Percentiles rank a stretch among this genome's conserved stretches.
Conservation (phyloP, 2,888 invertebrate genomes). For the Hydropsyche betteni region DNA sequence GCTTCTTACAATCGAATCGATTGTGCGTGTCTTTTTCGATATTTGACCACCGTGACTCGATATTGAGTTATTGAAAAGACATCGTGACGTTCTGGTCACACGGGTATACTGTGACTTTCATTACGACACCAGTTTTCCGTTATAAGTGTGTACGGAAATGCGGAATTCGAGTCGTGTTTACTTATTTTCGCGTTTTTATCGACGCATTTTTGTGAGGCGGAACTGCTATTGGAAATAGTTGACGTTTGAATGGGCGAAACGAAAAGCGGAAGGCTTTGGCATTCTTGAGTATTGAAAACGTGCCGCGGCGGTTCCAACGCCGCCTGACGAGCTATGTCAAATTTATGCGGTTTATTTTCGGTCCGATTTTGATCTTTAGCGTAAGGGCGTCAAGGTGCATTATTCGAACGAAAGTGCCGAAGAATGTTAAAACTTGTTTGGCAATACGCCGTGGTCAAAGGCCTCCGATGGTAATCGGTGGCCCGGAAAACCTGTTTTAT, state of each 20-base stretch:
- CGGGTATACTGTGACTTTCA: slow-evolving; percentile 40
- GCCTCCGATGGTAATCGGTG: slow-evolving; percentile 45
- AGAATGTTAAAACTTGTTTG: slow-evolving; percentile 47
- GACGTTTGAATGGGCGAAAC: slow-evolving; percentile 9
- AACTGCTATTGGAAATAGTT: slow-evolving; percentile 13
- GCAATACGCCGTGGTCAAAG: slow-evolving; percentile 48
- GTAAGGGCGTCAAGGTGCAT: slow-evolving; percentile 12
- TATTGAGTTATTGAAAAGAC: slow-evolving; percentile 33
- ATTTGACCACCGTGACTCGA: slow-evolving; percentile 25
- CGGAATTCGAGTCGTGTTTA: background rate
- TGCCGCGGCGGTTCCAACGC: slow-evolving; percentile 36
- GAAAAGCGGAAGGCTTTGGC: slow-evolving; percentile 41
- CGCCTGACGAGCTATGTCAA: slow-evolving; percentile 32
- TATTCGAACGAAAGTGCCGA: background rate
- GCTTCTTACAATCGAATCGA: no score
- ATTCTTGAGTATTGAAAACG: slow-evolving; percentile 16
- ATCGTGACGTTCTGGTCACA: slow-evolving; percentile 37
- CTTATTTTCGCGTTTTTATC: background rate
- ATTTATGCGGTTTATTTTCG: background rate
- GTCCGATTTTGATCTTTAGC: slow-evolving; percentile 36
- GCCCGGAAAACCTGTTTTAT: slow-evolving; percentile 44
- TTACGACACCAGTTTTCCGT: slow-evolving; percentile 41
- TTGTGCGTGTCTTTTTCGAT: background rate
- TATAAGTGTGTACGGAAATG: slow-evolving; percentile 24
- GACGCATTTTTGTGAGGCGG: background rate